Evolutionary conservation across 2,888 invertebrate species (phyloP), one percentile per base, ranked within the genome.

Genomic region (Microchrysa polita): DNA sequence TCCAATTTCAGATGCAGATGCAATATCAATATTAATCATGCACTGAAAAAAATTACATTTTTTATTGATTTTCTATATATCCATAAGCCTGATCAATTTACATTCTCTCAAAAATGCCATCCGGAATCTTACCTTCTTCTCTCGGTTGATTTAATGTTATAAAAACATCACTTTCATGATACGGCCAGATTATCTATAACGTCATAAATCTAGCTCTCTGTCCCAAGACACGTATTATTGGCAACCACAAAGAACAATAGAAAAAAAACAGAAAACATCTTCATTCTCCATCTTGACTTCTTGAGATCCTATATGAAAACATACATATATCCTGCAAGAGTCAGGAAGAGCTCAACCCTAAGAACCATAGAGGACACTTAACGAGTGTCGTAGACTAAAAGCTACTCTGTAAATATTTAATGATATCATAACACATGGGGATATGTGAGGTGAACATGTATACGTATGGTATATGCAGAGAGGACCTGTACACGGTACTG

Each of bases 371-470:
- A 53, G 53, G 53, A 67, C 67, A 67, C 73, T 67, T 59, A 74
- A 67, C 44, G 67, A 52, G 48, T 69, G 67, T 60, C 59, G 59
- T 69, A 60, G 61, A 59, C 74, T 74, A 74, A 67, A 69, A 74
- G 74, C 74, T 74, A 61, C 61, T 69, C 61, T 52, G 74, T 71
- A 74, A 74, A 74, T 74, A 74, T 74, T 74, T 74, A 71, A 71
- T 71, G 63, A 55, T 65, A 74, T 71, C 69, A 71, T 74, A 74
- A 74, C 71, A 63, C 52, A 63, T 63, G 34, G 40, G 27, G 71
- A 71, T 42, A 53, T 53, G 34, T 67, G 16, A 40, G 42, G 16
- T 61, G 20, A 23, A 2, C 23, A 7, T 5, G 27, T 34, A 34
- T 34, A 34, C 7, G 27, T 7, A n/a, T n/a, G n/a, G n/a, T 34